Evolutionary conservation across 1,140 invertebrate genomes (phyloP).

Genomic region (Anagrus nilaparvatae): DNA sequence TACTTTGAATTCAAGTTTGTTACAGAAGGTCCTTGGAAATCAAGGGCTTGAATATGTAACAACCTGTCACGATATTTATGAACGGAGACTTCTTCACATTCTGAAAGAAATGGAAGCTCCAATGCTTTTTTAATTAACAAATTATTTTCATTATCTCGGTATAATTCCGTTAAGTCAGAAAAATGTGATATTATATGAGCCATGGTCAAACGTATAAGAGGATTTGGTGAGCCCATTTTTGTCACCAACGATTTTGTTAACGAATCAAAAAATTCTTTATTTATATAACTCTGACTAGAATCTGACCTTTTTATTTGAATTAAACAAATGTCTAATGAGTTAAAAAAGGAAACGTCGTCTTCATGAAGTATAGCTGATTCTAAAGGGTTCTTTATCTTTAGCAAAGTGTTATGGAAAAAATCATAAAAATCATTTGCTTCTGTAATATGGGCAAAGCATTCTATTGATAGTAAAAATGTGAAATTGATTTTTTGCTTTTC

Average conservation of each 20-base stretch:
- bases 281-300: constrained; percentile 19
- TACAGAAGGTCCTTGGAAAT: constrained; percentile 48
- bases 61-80: constrained; percentile 70
- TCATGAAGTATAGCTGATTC: constrained; percentile 21
- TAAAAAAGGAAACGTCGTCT: constrained; percentile 25
- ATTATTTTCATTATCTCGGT: constrained; percentile 15
- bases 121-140: constrained; percentile 29
- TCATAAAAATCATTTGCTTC: constrained; percentile 39
- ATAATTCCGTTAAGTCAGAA: constrained; percentile 36
- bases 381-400: constrained; percentile 21
- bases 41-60: constrained; percentile 60
- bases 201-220: constrained; percentile 55
- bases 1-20: constrained; percentile 46
- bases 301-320: constrained; percentile 21
- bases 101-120: constrained; percentile 41
- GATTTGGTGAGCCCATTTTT: constrained; percentile 32
- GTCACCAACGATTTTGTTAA: constrained; percentile 21
- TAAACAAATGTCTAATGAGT: constrained; percentile 27
- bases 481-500: constrained; percentile 23
- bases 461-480: constrained; percentile 38
- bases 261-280: constrained; percentile 21
- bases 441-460: constrained; percentile 47
- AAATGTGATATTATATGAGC: constrained; percentile 65
- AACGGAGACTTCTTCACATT: constrained; percentile 55
- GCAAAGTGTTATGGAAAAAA: constrained; percentile 19